Conservation (phyloP, 1,140 invertebrate genomes). For the Catajapyx aquilonaris region DNA sequence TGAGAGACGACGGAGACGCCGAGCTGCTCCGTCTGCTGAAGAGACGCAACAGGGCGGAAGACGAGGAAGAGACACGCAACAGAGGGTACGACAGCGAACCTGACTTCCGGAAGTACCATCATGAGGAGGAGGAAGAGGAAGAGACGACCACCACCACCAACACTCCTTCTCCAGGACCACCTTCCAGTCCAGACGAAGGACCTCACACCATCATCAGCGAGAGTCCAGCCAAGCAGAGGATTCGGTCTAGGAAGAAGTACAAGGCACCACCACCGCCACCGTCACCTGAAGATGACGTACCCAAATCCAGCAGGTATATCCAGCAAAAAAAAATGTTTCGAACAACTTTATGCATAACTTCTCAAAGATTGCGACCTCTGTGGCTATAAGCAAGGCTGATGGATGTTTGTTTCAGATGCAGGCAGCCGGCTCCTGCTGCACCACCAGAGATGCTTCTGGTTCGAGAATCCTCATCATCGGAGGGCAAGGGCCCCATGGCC, state of each 20-base stretch:
- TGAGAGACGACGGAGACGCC: conserved; percentile 10
- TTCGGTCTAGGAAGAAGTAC: conserved; percentile 36
- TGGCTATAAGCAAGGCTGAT: no score
- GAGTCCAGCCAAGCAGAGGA: conserved; percentile 20
- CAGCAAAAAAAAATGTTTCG: no score
- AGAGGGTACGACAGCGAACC: conserved; percentile 49
- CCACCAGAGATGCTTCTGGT: conserved; percentile 12
- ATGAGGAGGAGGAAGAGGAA: conserved; percentile 6
- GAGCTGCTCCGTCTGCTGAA: conserved; percentile 14
- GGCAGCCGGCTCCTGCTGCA: no score
- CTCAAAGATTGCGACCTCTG: no score
- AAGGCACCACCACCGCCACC: conserved; percentile 33
- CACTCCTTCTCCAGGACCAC: neutral
- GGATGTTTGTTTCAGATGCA: no score
- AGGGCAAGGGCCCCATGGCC: conserved; percentile 27
- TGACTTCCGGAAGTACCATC: conserved; percentile 28
- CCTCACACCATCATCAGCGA: conserved; percentile 14
- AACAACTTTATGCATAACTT: no score
- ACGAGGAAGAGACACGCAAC: conserved; percentile 14
- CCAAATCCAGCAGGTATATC: no score
- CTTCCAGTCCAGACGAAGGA: conserved; percentile 6
- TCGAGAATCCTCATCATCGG: conserved; percentile 28
- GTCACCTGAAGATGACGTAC: neutral
- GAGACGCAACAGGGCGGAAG: no score
- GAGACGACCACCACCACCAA: no score